Evolutionary conservation across 1,140 invertebrate genomes (phyloP).

Genomic region (Macrostomum lignano): DNA sequence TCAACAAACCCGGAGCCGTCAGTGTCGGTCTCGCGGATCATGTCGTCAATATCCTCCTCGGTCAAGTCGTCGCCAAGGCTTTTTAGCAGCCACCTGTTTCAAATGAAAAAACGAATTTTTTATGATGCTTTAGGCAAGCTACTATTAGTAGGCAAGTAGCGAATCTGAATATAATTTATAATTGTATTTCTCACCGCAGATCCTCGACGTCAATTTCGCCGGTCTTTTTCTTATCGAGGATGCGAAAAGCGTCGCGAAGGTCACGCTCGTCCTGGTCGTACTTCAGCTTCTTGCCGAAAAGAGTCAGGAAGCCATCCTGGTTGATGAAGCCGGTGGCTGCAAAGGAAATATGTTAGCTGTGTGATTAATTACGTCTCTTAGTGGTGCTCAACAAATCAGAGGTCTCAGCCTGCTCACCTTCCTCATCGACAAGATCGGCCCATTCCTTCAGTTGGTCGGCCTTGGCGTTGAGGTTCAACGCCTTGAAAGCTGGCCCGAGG

Average conservation of each 20-base stretch:
- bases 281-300: slow-evolving; percentile 20
- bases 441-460: slow-evolving; percentile 21
- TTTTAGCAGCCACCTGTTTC: slow-evolving; percentile 22
- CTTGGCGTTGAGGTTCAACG: slow-evolving; percentile 13
- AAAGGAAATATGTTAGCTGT: not conserved
- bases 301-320: slow-evolving; percentile 19
- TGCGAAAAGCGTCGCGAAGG: slow-evolving; percentile 25
- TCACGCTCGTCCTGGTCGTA: slow-evolving; percentile 26
- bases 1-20: slow-evolving; percentile 28
- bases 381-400: not conserved
- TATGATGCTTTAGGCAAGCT: too few relatives aligned
- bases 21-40: slow-evolving; percentile 27
- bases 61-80: slow-evolving; percentile 24
- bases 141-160: not conserved
- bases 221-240: slow-evolving; percentile 24
- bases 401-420: slow-evolving; percentile 12
- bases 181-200: slow-evolving; percentile 9
- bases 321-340: slow-evolving; percentile 12
- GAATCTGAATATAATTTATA: not conserved
- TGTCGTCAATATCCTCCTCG: slow-evolving; percentile 29
- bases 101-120: too few relatives aligned
- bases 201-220: slow-evolving; percentile 23
- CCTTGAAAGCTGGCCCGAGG: slow-evolving; percentile 19
- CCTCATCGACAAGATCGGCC: slow-evolving; percentile 23
- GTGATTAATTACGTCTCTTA: not conserved